A percentile compares a stretch with the other conserved stretches of the same genome.
phyloP scores from a whole-genome alignment of 92 coral and sea anemone genomes.

The Virgularia gustaviana region DNA sequence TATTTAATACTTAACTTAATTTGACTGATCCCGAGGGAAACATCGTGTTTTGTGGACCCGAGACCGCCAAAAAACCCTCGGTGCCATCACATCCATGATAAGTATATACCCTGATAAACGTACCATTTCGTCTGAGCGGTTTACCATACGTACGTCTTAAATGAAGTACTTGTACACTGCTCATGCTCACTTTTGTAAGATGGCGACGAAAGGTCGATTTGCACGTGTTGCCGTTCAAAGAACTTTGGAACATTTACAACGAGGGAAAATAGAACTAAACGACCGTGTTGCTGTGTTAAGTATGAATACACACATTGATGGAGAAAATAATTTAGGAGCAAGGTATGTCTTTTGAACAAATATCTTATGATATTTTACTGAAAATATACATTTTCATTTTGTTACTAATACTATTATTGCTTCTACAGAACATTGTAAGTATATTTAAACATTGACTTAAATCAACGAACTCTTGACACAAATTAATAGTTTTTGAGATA shows the following conservation, averaged over 20 bases:
- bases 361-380: not conserved
- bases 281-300: slow-evolving; percentile 60
- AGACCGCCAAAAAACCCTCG: too few relatives aligned
- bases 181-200: slow-evolving; percentile 28
- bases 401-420: not conserved
- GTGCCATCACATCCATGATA: too few relatives aligned
- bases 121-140: too few relatives aligned
- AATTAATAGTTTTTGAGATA: too few relatives aligned
- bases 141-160: slow-evolving; percentile 12
- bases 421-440: too few relatives aligned
- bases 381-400: not conserved
- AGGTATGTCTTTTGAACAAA: slow-evolving; percentile 32
- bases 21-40: too few relatives aligned
- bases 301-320: slow-evolving; percentile 58
- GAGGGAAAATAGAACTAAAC: slow-evolving; percentile 58
- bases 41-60: too few relatives aligned
- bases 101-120: too few relatives aligned
- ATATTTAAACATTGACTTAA: too few relatives aligned
- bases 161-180: too few relatives aligned
- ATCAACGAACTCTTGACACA: too few relatives aligned
- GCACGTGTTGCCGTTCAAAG: slow-evolving; percentile 74
- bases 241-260: slow-evolving; percentile 73
- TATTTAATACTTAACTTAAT: too few relatives aligned
- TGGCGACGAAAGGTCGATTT: slow-evolving; percentile 67
- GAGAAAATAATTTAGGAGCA: slow-evolving; percentile 52